A percentile compares a stretch with the other conserved stretches of the same genome.
Conservation (phyloP, 2,797 vertebrate genomes). For the Parotocinclus haroldoi region DNA sequence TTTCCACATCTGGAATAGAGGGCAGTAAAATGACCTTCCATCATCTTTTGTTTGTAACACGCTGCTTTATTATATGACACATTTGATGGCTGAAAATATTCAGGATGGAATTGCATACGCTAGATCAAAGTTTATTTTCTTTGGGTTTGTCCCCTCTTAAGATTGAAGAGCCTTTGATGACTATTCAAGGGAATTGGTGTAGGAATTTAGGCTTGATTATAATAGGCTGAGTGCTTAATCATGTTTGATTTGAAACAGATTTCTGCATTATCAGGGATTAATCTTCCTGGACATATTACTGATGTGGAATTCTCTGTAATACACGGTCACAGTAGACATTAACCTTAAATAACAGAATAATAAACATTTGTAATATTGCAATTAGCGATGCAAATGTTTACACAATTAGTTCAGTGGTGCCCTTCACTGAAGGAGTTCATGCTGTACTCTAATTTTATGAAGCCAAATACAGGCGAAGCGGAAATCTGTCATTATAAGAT, state of each 20-base stretch:
- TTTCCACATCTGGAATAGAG: conserved; percentile 15
- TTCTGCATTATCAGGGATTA: conserved; percentile 22
- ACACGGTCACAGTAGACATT: conserved; percentile 16
- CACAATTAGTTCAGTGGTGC: conserved; percentile 14
- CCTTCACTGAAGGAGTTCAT: conserved; percentile 10
- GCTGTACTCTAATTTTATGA: conserved; percentile 20
- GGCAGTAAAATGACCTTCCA: conserved; percentile 16
- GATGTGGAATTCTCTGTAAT: conserved; percentile 14
- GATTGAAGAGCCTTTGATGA: conserved; percentile 30
- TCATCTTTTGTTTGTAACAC: conserved; percentile 1
- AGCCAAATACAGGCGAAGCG: conserved; percentile 10
- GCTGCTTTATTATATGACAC: conserved; percentile 6
- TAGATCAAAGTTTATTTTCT: conserved; percentile 33
- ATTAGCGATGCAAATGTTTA: conserved; percentile 29
- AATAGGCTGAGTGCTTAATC: conserved; percentile 33
- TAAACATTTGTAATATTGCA: conserved; percentile 21
- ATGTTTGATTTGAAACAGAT: conserved; percentile 42
- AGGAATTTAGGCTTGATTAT: conserved; percentile 40
- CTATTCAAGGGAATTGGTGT: conserved; percentile 32
- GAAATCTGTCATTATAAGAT: neutral
- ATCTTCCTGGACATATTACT: conserved; percentile 21
- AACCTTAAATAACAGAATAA: conserved; percentile 15
- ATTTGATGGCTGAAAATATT: conserved; percentile 26
- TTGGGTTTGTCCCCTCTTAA: conserved; percentile 18
- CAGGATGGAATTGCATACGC: conserved; percentile 18